Evolutionary conservation across 2,113 vertebrate species (phyloP).

Genomic region (Oplegnathus fasciatus): DNA sequence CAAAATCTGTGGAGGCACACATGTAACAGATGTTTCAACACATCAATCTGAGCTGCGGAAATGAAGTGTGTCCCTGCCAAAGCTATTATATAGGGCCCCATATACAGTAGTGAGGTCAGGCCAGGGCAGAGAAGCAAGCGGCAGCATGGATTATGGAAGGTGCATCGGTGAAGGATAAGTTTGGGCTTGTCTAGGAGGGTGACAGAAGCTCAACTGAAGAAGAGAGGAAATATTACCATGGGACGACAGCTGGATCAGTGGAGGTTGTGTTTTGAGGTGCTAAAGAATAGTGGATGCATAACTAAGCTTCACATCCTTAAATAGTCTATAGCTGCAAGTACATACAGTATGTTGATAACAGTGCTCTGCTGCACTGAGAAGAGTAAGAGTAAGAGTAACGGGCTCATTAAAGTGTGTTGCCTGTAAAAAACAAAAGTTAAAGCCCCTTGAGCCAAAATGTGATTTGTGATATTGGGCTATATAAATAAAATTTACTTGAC

Average conservation of each 20-base stretch:
- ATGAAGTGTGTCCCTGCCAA: neutral
- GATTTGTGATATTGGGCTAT: too few species aligned
- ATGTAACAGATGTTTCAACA: neutral
- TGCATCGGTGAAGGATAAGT: neutral
- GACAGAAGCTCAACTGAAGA: too few species aligned
- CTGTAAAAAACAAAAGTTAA: neutral
- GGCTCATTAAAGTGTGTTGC: neutral
- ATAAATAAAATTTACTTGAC: too few species aligned
- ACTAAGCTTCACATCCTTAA: neutral
- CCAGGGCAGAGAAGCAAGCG: neutral
- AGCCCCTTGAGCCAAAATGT: too few species aligned
- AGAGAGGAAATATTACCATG: too few species aligned
- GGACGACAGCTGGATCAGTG: too few species aligned
- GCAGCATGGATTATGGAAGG: neutral
- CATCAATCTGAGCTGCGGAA: neutral
- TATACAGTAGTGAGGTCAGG: neutral
- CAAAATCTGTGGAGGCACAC: neutral
- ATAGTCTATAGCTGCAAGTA: neutral
- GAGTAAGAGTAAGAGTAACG: too few species aligned
- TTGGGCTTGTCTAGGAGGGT: too few species aligned
- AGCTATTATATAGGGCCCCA: neutral
- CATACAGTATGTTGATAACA: neutral
- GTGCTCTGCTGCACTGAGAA: neutral
- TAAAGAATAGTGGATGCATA: neutral
- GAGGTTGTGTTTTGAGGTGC: too few species aligned